These are phyloP conservation scores for Popillia japonica DNA, from an alignment of 1,140 invertebrate genomes.

Conservation along the genomic window DNA sequence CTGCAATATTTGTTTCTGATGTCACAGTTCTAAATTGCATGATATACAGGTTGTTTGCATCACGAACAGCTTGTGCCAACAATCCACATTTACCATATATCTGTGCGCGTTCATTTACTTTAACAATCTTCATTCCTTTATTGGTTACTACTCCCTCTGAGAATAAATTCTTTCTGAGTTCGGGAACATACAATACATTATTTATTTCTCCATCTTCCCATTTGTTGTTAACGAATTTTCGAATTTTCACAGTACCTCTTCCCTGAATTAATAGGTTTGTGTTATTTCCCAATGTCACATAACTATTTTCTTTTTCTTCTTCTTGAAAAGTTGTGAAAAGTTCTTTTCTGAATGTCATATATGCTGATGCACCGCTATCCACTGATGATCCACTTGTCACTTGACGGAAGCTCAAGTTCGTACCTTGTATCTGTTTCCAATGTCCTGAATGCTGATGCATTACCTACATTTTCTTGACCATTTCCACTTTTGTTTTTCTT, in stretches of 20 bases:
- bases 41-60: background rate
- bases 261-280: conserved; percentile 38
- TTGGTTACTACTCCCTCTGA: conserved; percentile 53
- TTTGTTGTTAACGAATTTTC: too few relatives aligned
- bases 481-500: conserved; percentile 44
- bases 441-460: too few relatives aligned
- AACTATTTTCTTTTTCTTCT: conserved; percentile 31
- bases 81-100: too few relatives aligned
- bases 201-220: conserved; percentile 47
- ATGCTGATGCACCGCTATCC: conserved; percentile 56
- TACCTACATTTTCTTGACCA: background rate
- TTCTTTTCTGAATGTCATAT: conserved; percentile 47
- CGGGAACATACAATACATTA: conserved; percentile 53
- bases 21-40: too few relatives aligned
- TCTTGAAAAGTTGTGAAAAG: conserved; percentile 17
- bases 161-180: conserved; percentile 51
- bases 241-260: too few relatives aligned
- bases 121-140: conserved; percentile 42
- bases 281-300: conserved; percentile 47
- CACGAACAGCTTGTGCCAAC: too few relatives aligned
- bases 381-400: conserved; percentile 52
- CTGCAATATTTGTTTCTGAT: too few relatives aligned
- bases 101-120: conserved; percentile 7
- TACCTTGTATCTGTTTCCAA: too few relatives aligned
- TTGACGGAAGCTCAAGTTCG: background rate